Conservation (phyloP, 2,113 vertebrate genomes). For the Rhizomys pruinosus region DNA sequence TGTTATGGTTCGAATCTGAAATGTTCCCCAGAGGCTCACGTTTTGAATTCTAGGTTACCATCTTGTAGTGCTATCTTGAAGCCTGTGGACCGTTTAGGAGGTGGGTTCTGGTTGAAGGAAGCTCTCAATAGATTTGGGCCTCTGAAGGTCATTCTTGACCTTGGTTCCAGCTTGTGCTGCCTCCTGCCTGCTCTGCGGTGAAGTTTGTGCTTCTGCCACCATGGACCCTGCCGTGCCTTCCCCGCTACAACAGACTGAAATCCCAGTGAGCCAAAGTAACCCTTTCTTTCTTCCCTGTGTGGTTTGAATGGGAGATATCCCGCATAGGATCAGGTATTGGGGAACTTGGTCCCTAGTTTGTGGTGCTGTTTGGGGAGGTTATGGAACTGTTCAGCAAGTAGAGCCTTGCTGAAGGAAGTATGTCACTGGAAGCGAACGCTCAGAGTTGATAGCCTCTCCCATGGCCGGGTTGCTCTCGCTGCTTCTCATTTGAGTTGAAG, state of each 20-base stretch:
- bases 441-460: too few species aligned
- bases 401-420: too few species aligned
- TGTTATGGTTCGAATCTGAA: not conserved
- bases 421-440: too few species aligned
- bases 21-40: not conserved
- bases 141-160: not conserved
- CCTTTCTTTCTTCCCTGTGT: not conserved
- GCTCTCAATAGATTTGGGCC: not conserved
- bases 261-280: not conserved
- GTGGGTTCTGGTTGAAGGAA: not conserved
- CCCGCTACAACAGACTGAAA: not conserved
- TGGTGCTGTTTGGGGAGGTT: too few species aligned
- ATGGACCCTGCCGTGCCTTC: too few species aligned
- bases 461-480: too few species aligned
- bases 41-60: not conserved
- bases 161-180: not conserved
- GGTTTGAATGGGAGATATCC: too few species aligned
- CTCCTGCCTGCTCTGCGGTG: not conserved
- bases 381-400: too few species aligned
- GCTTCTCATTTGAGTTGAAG: too few species aligned
- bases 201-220: not conserved
- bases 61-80: too few species aligned
- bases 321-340: too few species aligned
- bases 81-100: not conserved
- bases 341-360: too few species aligned